Evolutionary conservation across 2,888 invertebrate species (phyloP).

Genomic region (Vannuccia rotundouncinata): DNA sequence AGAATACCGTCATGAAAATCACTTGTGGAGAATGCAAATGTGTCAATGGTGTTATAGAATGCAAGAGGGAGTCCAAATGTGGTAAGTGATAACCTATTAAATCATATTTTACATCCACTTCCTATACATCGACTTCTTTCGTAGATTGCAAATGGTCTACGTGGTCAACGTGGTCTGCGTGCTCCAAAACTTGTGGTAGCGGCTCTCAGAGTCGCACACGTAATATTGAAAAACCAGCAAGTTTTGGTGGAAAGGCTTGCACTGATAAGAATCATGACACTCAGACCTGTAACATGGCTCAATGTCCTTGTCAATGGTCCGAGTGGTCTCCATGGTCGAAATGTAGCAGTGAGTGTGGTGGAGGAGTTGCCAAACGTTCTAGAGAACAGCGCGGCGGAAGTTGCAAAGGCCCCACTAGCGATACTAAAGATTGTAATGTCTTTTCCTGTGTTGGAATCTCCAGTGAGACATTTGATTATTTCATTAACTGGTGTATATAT

Average conservation of each 20-base stretch:
- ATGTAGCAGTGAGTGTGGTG: not conserved
- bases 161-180: constrained; percentile 28
- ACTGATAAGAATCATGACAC: not conserved
- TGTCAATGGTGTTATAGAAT: not conserved
- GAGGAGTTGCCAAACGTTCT: not conserved
- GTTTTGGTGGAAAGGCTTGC: not conserved
- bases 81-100: not conserved
- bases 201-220: constrained; percentile 11
- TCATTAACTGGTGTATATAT: too few species aligned
- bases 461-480: not conserved
- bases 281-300: not conserved
- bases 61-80: not conserved
- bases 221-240: not conserved
- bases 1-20: not conserved
- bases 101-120: not conserved
- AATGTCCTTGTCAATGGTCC: constrained; percentile 15
- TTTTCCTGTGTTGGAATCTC: not conserved
- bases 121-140: not conserved
- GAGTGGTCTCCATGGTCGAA: not conserved
- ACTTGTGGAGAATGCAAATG: not conserved
- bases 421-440: not conserved
- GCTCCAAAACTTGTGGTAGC: constrained; percentile 17
- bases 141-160: constrained; percentile 27
- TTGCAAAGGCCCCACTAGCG: not conserved
- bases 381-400: not conserved